Evolutionary conservation across 2,888 invertebrate genomes (phyloP), one percentile per base, ranked within the genome.

Genomic region (Syritta pipiens): DNA sequence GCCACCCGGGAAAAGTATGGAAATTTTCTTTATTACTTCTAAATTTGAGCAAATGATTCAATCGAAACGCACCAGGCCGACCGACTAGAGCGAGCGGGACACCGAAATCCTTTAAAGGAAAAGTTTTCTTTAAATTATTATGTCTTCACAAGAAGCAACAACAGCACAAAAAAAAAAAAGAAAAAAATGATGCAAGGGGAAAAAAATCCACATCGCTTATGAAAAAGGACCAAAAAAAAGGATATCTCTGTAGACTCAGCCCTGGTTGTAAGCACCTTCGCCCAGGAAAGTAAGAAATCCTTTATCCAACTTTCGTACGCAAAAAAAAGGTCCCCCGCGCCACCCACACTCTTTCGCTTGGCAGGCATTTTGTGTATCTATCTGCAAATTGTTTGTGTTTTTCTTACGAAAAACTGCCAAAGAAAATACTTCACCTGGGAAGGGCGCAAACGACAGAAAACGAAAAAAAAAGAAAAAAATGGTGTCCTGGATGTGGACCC

Each of bases 21-120:
- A 79, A 79, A 74, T 67, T 46, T 68, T 68, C 79, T 57, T 79
- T 79, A 79, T 79, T 74, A 79, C 74, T 62, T 62, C 44, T 46
- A 79, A 79, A 74, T 79, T 79, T 68, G 67, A 74, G 74, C 79
- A 79, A 79, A 79, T 79, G 79, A 74, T 74, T 79, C 79, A 79
- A 79, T 74, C 79, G 74, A 51, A 65, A 79, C 59, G 42, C 60
- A 55, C 53, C 40, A 12, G 44, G 26, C 22, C 46, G 40, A 10
- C 3, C 19, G 46, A 32, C 20, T 19, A 55, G 10, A 42, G 14
- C 14, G 35, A 12, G 35, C 24, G 19, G 26, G 32, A 24, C 19
- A 22, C 14, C n/a, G 10, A 57, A 24, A 17, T n/a, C 57, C 46
- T 63, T 74, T 42, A 72, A 65, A 72, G 60, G 60, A 10, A 72